Conservation (phyloP, 2,113 vertebrate genomes). For the Felis chaus region DNA sequence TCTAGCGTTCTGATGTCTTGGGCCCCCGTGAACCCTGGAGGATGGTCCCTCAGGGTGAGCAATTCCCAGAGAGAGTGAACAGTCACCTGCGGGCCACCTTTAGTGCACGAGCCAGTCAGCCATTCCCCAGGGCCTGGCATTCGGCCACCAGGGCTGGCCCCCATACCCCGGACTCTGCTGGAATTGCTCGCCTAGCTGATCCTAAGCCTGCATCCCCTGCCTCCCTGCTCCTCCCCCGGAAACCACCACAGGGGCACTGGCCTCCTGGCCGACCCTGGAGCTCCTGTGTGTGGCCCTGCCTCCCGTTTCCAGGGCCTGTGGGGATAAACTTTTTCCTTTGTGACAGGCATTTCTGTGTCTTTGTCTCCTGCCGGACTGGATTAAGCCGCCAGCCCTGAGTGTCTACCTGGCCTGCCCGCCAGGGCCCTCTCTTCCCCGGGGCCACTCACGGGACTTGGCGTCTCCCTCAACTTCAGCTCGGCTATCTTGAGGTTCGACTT, state of each 20-base stretch:
- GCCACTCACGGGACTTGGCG: slow-evolving; percentile 90
- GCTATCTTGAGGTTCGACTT: slow-evolving; percentile 96
- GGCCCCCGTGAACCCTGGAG: neutral
- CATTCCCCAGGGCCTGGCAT: neutral
- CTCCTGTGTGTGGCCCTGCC: neutral
- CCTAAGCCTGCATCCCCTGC: neutral
- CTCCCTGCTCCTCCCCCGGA: neutral
- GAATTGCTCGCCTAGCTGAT: rapidly evolving
- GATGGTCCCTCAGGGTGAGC: rapidly evolving
- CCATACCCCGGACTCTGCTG: neutral
- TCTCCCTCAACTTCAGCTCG: slow-evolving; percentile 94
- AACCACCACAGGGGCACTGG: rapidly evolving
- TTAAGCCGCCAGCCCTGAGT: neutral
- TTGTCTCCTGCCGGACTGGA: neutral
- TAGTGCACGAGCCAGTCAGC: no score
- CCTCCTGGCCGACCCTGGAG: rapidly evolving
- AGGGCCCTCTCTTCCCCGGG: neutral
- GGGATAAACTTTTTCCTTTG: neutral
- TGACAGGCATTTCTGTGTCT: rapidly evolving
- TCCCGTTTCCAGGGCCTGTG: neutral
- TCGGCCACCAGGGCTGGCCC: neutral
- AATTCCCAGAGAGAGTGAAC: neutral
- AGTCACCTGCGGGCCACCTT: neutral
- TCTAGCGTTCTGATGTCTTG: neutral
- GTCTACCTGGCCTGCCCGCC: neutral